A percentile compares a stretch with the other conserved stretches of the same genome.
Conservation (phyloP, 2,113 vertebrate species). For the Notarius lentiginosus region DNA sequence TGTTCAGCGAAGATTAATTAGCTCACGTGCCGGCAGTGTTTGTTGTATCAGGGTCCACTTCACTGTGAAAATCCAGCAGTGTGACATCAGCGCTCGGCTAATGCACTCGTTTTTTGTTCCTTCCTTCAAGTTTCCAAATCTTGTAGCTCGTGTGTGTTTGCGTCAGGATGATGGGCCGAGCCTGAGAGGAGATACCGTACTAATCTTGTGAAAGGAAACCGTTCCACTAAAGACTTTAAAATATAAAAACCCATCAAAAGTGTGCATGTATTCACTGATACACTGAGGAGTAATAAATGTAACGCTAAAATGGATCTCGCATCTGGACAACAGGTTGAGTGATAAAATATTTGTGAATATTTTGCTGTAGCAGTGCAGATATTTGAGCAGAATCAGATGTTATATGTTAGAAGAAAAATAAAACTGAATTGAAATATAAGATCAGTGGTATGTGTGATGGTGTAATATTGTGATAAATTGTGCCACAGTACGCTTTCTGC, state of each 20-base stretch:
- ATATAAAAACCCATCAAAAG: neutral
- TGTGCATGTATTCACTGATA: neutral
- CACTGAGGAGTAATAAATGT: neutral
- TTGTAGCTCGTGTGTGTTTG: constrained; percentile 35
- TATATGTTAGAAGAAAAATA: no score
- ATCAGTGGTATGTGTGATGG: neutral
- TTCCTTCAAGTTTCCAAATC: constrained; percentile 34
- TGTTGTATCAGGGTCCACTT: constrained; percentile 58
- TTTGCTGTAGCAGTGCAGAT: neutral
- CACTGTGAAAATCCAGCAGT: constrained; percentile 32
- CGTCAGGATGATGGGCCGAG: constrained; percentile 38
- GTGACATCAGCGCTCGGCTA: constrained; percentile 45
- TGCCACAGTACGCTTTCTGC: no score
- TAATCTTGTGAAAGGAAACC: neutral
- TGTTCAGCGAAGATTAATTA: constrained; percentile 80
- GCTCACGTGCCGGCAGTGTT: constrained; percentile 63
- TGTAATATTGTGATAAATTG: neutral
- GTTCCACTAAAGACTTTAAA: neutral
- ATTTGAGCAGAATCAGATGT: neutral
- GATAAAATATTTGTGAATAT: neutral
- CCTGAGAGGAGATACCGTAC: constrained; percentile 11
- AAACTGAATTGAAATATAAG: no score
- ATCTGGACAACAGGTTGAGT: neutral
- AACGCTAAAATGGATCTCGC: neutral
- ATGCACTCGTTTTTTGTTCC: neutral